These are phyloP conservation scores for Lasioglossum pauxillum DNA, from an alignment of 2,888 invertebrate genomes.

Conservation along the genomic window DNA sequence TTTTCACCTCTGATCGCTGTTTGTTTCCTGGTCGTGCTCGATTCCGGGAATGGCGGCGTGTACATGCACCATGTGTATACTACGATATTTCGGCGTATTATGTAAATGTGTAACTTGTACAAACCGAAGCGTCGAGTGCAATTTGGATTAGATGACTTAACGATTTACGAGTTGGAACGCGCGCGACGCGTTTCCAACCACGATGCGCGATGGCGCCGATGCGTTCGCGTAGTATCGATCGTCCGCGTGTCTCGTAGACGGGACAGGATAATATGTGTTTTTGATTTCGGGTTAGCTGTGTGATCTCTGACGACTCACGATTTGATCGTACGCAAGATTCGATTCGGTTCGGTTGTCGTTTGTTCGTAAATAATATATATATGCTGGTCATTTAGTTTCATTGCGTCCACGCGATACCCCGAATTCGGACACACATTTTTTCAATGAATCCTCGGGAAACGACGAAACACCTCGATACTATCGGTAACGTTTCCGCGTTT, in stretches of 20 bases:
- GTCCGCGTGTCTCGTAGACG: neutral
- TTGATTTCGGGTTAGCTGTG: constrained; percentile 17
- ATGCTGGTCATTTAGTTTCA: neutral
- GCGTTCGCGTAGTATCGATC: constrained; percentile 12
- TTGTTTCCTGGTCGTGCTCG: constrained; percentile 43
- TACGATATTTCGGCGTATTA: constrained; percentile 37
- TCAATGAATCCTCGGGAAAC: neutral
- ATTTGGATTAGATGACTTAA: constrained; percentile 47
- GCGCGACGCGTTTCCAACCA: constrained; percentile 26
- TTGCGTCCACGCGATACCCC: neutral
- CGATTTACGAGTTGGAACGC: constrained; percentile 19
- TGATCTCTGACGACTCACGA: neutral
- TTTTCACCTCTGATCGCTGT: constrained; percentile 30
- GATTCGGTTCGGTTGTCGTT: neutral
- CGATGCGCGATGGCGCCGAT: constrained; percentile 3
- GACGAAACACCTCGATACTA: constrained; percentile 19
- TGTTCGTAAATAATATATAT: constrained; percentile 7
- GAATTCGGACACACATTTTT: constrained; percentile 30
- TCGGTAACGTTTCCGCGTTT: constrained; percentile 11
- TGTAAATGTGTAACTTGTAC: constrained; percentile 62
- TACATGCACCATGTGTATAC: constrained; percentile 53
- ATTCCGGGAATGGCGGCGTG: constrained; percentile 48
- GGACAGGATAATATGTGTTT: neutral
- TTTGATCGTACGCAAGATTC: neutral
- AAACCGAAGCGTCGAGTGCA: constrained; percentile 55